Percentiles rank a stretch among this genome's conserved stretches.
Conservation (phyloP, 2,797 vertebrate genomes). For the Tympanoctomys barrerae region DNA sequence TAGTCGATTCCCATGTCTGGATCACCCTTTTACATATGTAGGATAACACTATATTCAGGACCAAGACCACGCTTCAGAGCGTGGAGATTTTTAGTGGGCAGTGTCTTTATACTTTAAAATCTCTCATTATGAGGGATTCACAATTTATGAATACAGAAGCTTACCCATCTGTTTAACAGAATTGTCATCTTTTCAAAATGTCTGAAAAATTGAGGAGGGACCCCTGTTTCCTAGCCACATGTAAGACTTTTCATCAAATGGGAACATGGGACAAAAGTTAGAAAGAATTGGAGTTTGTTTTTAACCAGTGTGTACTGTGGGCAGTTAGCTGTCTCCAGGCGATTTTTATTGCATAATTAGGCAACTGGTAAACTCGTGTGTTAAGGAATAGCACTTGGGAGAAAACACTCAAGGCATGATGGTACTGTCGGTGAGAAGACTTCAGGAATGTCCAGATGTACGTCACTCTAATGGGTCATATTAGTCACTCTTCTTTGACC, state of each 20-base stretch:
- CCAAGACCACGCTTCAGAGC: conserved; percentile 35
- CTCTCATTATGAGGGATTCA: conserved; percentile 74
- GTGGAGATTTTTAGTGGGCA: conserved; percentile 57
- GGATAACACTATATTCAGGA: conserved; percentile 1
- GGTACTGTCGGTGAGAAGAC: conserved; percentile 77
- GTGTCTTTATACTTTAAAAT: conserved; percentile 66
- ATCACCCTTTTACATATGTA: conserved; percentile 76
- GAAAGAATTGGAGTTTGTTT: conserved; percentile 59
- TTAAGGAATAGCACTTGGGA: conserved; percentile 87
- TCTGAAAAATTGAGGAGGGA: conserved; percentile 71
- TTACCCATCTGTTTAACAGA: conserved; percentile 80
- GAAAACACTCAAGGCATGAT: conserved; percentile 86
- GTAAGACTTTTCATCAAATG: conserved; percentile 62
- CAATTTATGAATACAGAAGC: conserved; percentile 65
- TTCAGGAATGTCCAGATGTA: conserved; percentile 84
- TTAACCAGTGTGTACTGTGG: conserved; percentile 71
- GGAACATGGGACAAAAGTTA: conserved; percentile 62
- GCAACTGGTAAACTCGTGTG: conserved; percentile 75
- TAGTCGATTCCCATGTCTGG: conserved; percentile 82
- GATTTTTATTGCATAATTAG: conserved; percentile 79
- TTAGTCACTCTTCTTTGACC: conserved; percentile 84
- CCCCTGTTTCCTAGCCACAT: conserved; percentile 65
- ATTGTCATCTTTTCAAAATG: conserved; percentile 77
- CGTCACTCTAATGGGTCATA: conserved; percentile 73
- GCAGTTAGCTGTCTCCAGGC: conserved; percentile 70